phyloP scores from a whole-genome alignment of 2,888 invertebrate species.

The Podotricha telesiphe region DNA sequence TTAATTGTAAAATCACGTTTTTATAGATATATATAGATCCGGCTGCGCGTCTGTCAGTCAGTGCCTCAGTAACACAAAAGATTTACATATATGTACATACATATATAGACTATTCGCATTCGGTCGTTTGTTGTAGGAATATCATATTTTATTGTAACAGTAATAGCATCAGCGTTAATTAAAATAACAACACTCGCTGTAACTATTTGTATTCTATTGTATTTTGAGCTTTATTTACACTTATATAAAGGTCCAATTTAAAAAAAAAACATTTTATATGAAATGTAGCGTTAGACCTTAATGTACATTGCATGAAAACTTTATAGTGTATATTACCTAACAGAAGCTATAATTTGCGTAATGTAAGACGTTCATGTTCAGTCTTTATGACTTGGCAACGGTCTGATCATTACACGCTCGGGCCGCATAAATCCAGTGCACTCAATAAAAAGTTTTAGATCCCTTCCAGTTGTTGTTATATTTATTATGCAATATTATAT shows the following conservation, averaged over 20 bases:
- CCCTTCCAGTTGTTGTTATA: constrained; percentile 42
- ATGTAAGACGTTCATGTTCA: constrained; percentile 50
- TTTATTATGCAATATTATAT: background rate
- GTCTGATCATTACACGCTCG: constrained; percentile 52
- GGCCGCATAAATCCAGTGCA: constrained; percentile 36
- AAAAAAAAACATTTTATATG: background rate
- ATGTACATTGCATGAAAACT: constrained; percentile 42
- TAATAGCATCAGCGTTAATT: constrained; percentile 21
- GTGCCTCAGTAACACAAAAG: no score
- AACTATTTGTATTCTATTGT: background rate
- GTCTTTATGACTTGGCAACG: constrained; percentile 70
- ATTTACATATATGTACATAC: no score
- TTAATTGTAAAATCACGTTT: no score
- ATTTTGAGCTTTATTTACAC: background rate
- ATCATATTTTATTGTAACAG: constrained; percentile 13
- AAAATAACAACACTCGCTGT: constrained; percentile 20
- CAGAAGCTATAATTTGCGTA: constrained; percentile 46
- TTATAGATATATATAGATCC: no score
- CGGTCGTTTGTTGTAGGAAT: background rate
- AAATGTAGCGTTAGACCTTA: constrained; percentile 33
- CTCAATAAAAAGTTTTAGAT: constrained; percentile 38
- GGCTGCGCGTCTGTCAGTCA: no score
- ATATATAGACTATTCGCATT: background rate
- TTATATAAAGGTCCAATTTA: background rate
- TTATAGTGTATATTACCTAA: constrained; percentile 41